Percentiles rank a stretch among this genome's conserved stretches.
phyloP scores from a whole-genome alignment of 53 echinoderm and acorn worm species.

The Temnopleurus reevesii region DNA sequence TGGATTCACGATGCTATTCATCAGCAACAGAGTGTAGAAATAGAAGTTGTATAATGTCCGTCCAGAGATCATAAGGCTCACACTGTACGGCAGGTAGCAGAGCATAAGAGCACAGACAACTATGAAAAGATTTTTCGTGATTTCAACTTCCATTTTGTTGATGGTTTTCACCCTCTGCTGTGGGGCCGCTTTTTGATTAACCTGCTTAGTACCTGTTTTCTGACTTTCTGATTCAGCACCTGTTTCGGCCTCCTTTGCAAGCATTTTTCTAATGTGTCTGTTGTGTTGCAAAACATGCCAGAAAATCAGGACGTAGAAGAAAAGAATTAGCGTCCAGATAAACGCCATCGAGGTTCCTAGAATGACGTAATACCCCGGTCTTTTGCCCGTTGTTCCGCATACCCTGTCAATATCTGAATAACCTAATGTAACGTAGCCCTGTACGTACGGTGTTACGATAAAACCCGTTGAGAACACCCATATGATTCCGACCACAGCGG shows the following conservation, averaged over 20 bases:
- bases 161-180: not conserved
- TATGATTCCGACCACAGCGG: not conserved
- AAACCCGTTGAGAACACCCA: too few relatives aligned
- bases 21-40: too few relatives aligned
- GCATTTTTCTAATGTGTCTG: not conserved
- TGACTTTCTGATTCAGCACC: too few relatives aligned
- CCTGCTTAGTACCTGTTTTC: too few relatives aligned
- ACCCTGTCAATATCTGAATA: too few relatives aligned
- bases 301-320: too few relatives aligned
- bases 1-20: not conserved
- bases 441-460: too few relatives aligned
- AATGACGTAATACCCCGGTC: too few relatives aligned
- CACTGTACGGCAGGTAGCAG: not conserved
- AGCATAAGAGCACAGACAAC: not conserved
- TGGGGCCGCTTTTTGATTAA: not conserved
- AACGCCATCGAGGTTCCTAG: too few relatives aligned
- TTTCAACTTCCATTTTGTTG: not conserved
- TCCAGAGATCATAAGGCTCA: not conserved
- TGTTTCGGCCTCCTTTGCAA: not conserved
- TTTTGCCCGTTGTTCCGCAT: too few relatives aligned
- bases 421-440: too few relatives aligned
- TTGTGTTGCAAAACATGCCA: not conserved
- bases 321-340: too few relatives aligned
- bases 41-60: not conserved
- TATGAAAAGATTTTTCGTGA: not conserved